Evolutionary conservation across 2,113 vertebrate species (phyloP).

Genomic region (Gobiocypris rarus): DNA sequence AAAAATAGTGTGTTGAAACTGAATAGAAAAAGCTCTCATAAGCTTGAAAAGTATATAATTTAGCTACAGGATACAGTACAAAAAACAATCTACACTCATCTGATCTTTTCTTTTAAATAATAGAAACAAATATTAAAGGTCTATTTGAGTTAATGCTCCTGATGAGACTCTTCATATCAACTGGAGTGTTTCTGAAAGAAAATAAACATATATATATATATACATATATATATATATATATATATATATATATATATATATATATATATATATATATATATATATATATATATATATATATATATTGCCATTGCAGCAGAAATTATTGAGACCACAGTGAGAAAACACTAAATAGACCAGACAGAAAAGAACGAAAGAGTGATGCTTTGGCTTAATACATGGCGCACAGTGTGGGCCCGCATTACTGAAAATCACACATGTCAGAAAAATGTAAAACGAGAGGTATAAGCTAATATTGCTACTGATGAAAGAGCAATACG

Average conservation of each 20-base stretch:
- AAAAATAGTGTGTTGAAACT: too few relatives aligned
- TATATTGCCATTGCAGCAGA: too few relatives aligned
- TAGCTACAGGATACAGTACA: background rate
- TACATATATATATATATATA: too few relatives aligned
- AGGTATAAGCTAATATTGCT: background rate
- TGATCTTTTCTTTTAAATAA: background rate
- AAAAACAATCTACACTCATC: background rate
- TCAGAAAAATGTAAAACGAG: conserved; percentile 16
- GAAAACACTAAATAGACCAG: background rate
- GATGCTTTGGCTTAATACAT: background rate
- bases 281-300: too few relatives aligned
- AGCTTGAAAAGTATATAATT: too few relatives aligned
- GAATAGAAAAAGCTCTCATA: too few relatives aligned
- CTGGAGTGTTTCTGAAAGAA: background rate
- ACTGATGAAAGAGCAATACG: background rate
- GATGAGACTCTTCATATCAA: conserved; percentile 17
- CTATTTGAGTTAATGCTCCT: conserved; percentile 39
- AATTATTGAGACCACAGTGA: conserved; percentile 26
- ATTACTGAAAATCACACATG: conserved; percentile 8
- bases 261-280: too few relatives aligned
- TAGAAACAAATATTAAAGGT: conserved; percentile 36
- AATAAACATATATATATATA: too few relatives aligned
- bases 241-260: too few relatives aligned
- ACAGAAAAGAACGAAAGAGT: background rate
- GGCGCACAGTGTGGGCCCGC: background rate